Evolutionary conservation across 2,797 vertebrate genomes (phyloP).

Genomic region (Staurois parvus): DNA sequence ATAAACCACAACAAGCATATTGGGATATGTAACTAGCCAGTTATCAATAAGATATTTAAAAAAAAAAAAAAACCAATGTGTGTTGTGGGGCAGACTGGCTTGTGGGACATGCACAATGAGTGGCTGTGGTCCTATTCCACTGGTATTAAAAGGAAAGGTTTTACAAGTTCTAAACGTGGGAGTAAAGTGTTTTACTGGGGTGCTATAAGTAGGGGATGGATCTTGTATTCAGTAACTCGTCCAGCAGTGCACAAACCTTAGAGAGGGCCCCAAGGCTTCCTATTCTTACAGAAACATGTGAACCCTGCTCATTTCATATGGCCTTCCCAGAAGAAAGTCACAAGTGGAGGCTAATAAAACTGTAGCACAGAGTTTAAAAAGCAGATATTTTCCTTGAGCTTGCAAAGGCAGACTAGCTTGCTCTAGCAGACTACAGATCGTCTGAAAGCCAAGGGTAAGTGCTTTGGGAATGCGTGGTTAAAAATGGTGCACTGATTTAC

Average conservation of each 20-base stretch:
- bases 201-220: slow-evolving; percentile 43
- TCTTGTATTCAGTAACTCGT: slow-evolving; percentile 36
- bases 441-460: slow-evolving; percentile 67
- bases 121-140: slow-evolving; percentile 3
- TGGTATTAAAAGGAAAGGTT: slow-evolving; percentile 33
- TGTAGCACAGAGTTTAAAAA: slow-evolving; percentile 53
- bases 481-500: slow-evolving; percentile 54
- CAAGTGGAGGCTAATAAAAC: slow-evolving; percentile 58
- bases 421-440: slow-evolving; percentile 39
- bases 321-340: slow-evolving; percentile 59
- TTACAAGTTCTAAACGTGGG: slow-evolving; percentile 43
- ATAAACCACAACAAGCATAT: background rate
- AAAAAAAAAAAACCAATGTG: background rate
- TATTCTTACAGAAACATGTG: slow-evolving; percentile 53
- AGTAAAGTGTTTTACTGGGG: slow-evolving; percentile 57
- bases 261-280: slow-evolving; percentile 34
- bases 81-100: background rate
- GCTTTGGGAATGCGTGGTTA: slow-evolving; percentile 35
- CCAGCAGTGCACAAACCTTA: slow-evolving; percentile 19
- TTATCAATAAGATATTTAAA: background rate
- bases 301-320: slow-evolving; percentile 54
- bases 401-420: slow-evolving; percentile 52
- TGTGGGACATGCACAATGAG: background rate
- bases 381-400: slow-evolving; percentile 55
- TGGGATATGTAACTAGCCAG: background rate